Evolutionary conservation across 2,888 invertebrate genomes (phyloP), one percentile per base, ranked within the genome.

Genomic region (Cepaea hortensis): DNA sequence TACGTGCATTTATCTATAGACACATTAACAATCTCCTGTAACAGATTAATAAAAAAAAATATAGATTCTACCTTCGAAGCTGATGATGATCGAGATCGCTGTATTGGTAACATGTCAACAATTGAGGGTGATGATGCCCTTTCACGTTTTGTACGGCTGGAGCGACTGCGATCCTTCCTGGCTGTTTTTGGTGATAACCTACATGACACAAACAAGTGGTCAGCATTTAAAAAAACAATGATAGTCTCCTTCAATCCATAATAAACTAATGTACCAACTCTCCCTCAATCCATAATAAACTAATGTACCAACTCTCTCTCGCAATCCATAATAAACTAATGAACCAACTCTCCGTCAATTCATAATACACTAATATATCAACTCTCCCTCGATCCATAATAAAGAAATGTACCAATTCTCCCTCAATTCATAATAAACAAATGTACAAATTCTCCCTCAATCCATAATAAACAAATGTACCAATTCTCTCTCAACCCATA

Each of bases 131-230:
- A 95, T 11, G 93, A 90, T 6, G 94, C 93, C 77, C 94, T 88
- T 86, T 95, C 95, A 50, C 94, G 90, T 89, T 94, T 95, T 9
- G 91, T 90, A 62, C 95, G 90, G 85, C 94, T 90, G 94, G 94
- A 91, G 50, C 95, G 93, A 20, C 95, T 92, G 55, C 95, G 92
- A 89, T 96, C 96, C 90, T 96, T 96, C 50, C 96, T 89, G 93
- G 79, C 94, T 93, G 90, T 91, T 90, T 93, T 96, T 48, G 93
- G 93, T 55, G 93, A 93, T 84, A 93, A 87, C 87, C 93, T 93
- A 86, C 18, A 85, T 3, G 15, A 48, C 7, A 81, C 61, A 61
- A 73, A 55, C 4, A 62, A 5, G 23, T 6, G 18, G 48, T 20
- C 50, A 7, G 11, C 75, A 20, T 13, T 61, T 3, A 23, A 5